phyloP scores from a whole-genome alignment of 2,888 invertebrate species.

The Limnephilus lunatus region DNA sequence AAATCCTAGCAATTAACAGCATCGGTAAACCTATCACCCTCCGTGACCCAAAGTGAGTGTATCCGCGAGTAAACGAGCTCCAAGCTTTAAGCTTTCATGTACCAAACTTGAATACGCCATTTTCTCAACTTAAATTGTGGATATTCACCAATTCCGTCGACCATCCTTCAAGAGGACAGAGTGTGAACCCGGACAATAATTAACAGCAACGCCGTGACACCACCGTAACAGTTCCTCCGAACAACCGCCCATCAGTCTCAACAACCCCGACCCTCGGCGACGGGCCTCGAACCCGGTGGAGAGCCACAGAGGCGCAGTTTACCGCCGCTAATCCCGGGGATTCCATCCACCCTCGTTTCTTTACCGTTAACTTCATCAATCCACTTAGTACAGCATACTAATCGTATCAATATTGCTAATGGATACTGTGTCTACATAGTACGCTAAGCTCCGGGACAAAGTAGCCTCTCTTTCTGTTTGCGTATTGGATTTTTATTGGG shows the following conservation, averaged over 20 bases:
- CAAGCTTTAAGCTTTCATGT: no score
- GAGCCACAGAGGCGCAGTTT: conserved; percentile 1
- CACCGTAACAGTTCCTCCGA: background rate
- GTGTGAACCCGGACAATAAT: conserved; percentile 14
- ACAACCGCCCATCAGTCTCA: conserved; percentile 2
- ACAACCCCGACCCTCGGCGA: background rate
- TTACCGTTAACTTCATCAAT: conserved; percentile 31
- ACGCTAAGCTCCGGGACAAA: background rate
- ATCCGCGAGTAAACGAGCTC: no score
- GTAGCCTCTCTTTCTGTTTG: background rate
- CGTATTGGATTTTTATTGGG: background rate
- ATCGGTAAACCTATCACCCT: no score
- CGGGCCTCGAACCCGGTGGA: background rate
- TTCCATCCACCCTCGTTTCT: conserved; percentile 17
- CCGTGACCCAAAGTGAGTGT: no score
- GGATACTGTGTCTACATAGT: conserved; percentile 13
- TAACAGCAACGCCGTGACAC: conserved; percentile 4
- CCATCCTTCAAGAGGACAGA: background rate
- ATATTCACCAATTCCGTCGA: background rate
- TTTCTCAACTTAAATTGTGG: background rate
- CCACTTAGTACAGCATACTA: conserved; percentile 23
- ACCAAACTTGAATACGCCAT: background rate
- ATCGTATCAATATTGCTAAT: conserved; percentile 24
- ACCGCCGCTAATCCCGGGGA: conserved; percentile 29
- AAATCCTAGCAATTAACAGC: no score